A percentile compares a stretch with the other conserved stretches of the same genome.
Evolutionary conservation across 2,797 vertebrate genomes (phyloP).

Genomic region (Alca torda): DNA sequence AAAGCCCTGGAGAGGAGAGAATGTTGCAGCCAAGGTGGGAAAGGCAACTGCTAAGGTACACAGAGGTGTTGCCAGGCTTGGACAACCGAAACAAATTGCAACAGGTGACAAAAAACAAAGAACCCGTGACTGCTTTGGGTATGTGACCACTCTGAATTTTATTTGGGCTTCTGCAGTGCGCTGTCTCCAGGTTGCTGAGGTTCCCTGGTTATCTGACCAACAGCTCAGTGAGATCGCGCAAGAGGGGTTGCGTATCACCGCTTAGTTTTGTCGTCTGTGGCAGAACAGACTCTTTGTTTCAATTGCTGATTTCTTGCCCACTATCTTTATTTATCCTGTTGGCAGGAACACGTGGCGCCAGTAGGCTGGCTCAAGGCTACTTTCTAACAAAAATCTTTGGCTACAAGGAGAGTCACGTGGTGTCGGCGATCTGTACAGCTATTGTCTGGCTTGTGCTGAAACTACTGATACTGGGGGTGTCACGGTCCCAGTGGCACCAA

Average conservation of each 20-base stretch:
- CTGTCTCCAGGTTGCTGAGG: neutral
- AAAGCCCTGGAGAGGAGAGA: neutral
- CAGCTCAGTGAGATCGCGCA: neutral
- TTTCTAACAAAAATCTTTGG: neutral
- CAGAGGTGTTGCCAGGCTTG: neutral
- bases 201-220: neutral
- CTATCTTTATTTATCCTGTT: slow-evolving; percentile 6
- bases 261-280: neutral
- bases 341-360: neutral
- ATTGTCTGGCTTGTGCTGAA: neutral
- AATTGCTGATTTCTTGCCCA: neutral
- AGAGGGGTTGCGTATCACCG: neutral
- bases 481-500: neutral
- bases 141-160: neutral
- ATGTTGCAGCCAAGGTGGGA: neutral
- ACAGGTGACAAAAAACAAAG: neutral
- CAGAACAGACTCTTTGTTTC: neutral
- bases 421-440: neutral
- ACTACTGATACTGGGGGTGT: neutral
- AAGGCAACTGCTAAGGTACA: neutral
- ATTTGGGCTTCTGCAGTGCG: neutral
- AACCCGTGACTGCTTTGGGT: neutral
- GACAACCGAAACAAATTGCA: neutral
- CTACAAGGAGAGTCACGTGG: neutral
- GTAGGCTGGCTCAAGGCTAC: neutral